Conservation (phyloP, 1,140 invertebrate genomes). For the Mizuhopecten yessoensis region DNA sequence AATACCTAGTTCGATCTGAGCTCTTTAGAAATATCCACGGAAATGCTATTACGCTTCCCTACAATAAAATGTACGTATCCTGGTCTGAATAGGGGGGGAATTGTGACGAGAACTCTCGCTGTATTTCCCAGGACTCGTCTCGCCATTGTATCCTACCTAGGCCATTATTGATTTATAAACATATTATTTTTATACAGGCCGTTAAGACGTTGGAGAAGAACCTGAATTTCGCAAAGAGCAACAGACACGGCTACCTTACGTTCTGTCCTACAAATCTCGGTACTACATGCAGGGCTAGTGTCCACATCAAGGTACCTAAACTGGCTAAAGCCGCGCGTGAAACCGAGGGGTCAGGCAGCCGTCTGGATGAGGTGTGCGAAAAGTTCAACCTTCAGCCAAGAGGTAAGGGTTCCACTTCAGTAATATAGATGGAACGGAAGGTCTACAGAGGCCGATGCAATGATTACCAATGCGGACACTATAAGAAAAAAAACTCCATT, state of each 20-base stretch:
- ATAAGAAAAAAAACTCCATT: too few relatives aligned
- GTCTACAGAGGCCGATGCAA: too few relatives aligned
- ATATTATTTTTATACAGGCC: slow-evolving; percentile 84
- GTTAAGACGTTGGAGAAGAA: slow-evolving; percentile 88
- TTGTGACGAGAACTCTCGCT: neutral
- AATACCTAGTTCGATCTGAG: neutral
- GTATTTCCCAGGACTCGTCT: too few relatives aligned
- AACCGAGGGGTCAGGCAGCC: slow-evolving; percentile 49
- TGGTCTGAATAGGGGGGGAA: neutral
- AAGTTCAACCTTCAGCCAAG: slow-evolving; percentile 75
- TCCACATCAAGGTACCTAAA: slow-evolving; percentile 98
- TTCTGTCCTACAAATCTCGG: slow-evolving; percentile 99
- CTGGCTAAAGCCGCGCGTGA: slow-evolving; percentile 87
- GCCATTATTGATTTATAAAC: neutral
- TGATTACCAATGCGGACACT: too few relatives aligned
- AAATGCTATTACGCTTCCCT: neutral
- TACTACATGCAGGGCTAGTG: slow-evolving; percentile 97
- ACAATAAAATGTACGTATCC: too few relatives aligned
- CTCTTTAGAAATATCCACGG: neutral
- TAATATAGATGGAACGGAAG: too few relatives aligned
- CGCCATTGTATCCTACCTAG: neutral
- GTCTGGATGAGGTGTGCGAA: slow-evolving; percentile 65
- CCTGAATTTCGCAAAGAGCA: slow-evolving; percentile 80
- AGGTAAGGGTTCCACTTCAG: slow-evolving; percentile 60
- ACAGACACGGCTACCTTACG: slow-evolving; percentile 97